Base-by-base conservation (phyloP, 2,797 vertebrate species). In the Lepus townsendii region DNA sequence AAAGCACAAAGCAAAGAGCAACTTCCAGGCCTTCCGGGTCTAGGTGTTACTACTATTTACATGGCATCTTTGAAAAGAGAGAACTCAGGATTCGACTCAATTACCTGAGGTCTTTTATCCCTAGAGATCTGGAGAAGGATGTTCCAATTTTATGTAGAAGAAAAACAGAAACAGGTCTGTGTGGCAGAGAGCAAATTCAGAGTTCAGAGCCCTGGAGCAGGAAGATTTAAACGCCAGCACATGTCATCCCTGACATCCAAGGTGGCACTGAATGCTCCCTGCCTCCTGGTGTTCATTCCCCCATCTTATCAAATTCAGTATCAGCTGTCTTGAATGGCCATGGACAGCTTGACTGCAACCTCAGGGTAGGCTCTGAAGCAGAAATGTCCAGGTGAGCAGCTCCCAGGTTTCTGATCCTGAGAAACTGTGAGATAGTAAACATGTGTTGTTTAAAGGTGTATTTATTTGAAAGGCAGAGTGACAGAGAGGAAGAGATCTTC, bases 81-180 rank as follows among this genome's bases (percentile, higher is more conserved):
- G 50, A 88, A 57, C 35, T 90, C 20, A 57, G n/a, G 82, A 68
- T 82, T 69, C 35, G 22, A 54, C 73, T 83, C 38, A 57, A 65
- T 89, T 92, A 76, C 35, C 38, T 26, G 42, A 93, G 71, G n/a
- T 68, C 65, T 7, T 87, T 90, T 63, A 90, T 60, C 42, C 24
- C 32, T 87, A 19, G 38, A 87, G 72, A 83, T 66, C 35, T 82
- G 68, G 80, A 88, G 72, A 65, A 75, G 71, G 32, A 57, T 90
- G 65, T 63, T 77, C 66, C 47, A 86, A 50, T 73, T 92, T 87
- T 87, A 78, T 17, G 73, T 47, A 19, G 68, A 83, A 78, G 42
- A 73, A 35, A 86, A 72, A 77, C 42, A 24, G 35, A 87, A 73
- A 85, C 26, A 60, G 38, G 26, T 79, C 27, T 76, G 27, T 60